Base-by-base conservation (phyloP, 2,888 invertebrate species). In the Trissonchulus sp. region DNA sequence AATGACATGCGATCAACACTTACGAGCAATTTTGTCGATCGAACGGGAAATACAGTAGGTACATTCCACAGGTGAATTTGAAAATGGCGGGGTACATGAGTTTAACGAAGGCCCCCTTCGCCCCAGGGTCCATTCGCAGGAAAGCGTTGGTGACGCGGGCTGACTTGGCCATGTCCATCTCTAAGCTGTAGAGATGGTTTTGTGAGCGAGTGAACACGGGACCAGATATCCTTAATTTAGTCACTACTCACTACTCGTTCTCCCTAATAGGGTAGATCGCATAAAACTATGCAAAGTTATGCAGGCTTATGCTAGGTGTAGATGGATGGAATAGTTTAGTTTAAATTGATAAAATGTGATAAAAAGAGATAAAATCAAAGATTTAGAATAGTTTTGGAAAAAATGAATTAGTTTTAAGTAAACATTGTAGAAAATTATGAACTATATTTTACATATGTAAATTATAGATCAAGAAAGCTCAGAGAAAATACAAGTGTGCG, bases 1-100 rank as follows among this genome's bases (percentile, higher is more conserved):
- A n/a, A n/a, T n/a, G n/a, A n/a, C n/a, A n/a, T n/a, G n/a, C n/a
- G n/a, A n/a, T n/a, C n/a, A n/a, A n/a, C 8, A 28, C 35, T 69
- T 69, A 69, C 71, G 31, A 74, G 77, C 77, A 77, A 3, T 48
- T 68, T 60, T 77, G 77, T 48, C 23, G n/a, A 63, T 77, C 77
- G 60, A 77, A 77, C n/a, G 77, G 77, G 63, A 77, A 77, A 60
- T 71, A 77, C n/a, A 18, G 65, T 1, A 77, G 34, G 36, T 76
- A 37, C 72, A 76, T 72, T 15, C 30, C n/a, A 73, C 76, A 76
- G 28, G 77, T 77, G 74, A 76, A 74, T 3, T 28, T 62, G 71
- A 36, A 77, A 18, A 77, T 74, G 48, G 77, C 77, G 23, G 77
- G 77, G 60, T 77, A 77, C 63, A 76, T 31, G 33, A 77, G 74